Evolutionary conservation across 92 coral and sea anemone genomes (phyloP), one percentile per base, ranked within the genome.

Genomic region (Bergia sp.): DNA sequence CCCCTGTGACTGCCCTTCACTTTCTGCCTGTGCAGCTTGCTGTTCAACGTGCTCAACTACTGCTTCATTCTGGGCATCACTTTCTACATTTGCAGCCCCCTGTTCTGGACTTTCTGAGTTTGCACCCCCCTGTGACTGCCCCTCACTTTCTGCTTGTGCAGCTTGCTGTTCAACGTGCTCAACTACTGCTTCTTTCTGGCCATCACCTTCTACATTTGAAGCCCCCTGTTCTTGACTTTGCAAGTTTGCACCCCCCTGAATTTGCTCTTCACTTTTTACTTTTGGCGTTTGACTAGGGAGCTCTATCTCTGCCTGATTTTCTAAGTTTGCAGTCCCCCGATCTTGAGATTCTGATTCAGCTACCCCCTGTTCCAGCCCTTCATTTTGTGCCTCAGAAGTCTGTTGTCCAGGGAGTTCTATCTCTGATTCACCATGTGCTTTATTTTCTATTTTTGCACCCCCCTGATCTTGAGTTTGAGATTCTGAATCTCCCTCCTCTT

Each of bases 31-130:
- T 69, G 84, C 61, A 55, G 39, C 73, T 15, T 82, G 86, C 67
- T 47, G 83, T 23, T 44, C 50, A 21, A 82, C 49, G 29, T 55
- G 20, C 65, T 79, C 65, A 6, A 37, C 18, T 49, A 20, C 86
- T 16, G 13, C 21, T 8, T 44, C 80, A 2, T 88, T 65, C 71
- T 79, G 78, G 39, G 82, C 43, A n/a, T n/a, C 65, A 58, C 73
- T 61, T 64, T 87, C 89, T 50, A 76, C 69, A 58, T 61, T 49
- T 13, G 50, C 53, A 75, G 73, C 66, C 15, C 45, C 82, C 81
- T 87, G 73, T 29, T 88, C 89, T 80, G 43, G 86, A 80, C 36
- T 36, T 88, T 53, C 85, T 45, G 91, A 39, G 2, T 69, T 37
- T 43, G 23, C 55, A 72, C 44, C 58, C 66, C 74, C 77, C 16